Base-by-base conservation (phyloP, 2,888 invertebrate species). In the Pharmacophagus antenor region DNA sequence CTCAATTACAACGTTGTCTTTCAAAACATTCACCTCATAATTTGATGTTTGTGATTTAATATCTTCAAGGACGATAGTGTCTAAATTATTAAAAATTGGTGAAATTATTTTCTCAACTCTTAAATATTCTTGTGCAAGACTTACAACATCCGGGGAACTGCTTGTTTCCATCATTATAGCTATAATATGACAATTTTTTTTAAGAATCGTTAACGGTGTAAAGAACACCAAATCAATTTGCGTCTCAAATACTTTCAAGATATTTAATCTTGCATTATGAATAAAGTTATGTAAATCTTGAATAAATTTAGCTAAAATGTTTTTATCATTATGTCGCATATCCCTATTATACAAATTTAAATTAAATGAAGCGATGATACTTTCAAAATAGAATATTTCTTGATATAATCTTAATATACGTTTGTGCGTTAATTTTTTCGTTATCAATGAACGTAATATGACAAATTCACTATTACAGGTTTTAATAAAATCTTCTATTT, bases 381-480 rank as follows among this genome's bases (percentile, higher is more conserved):
- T 70, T 66, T 80, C 73, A 4, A 88, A 63, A 12, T 70, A 71
- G 54, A 62, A 74, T 65, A 84, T 86, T 66, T 87, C 82, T 70
- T 87, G 85, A 21, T 88, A 64, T 27, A 88, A 69, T 62, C 88
- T 73, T 56, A 88, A 85, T 15, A 87, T 63, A 71, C 79, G 82
- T 61, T 86, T 88, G 61, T 81, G 80, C 57, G 71, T 83, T 5
- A 78, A 65, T 48, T 73, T 70, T 65, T 85, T 85, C 25, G 73
- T 70, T 49, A 85, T 72, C 10, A 88, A 71, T 60, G 72, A 77
- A 46, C 76, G 70, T 42, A 88, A 65, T 59, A 88, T 74, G 0
- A 77, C 76, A 62, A 88, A 84, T 68, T 85, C 78, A 64, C 74
- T 80, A 66, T 80, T 82, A 57, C 82, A 85, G 5, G 66, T 80